Base-by-base conservation (phyloP, 2,113 vertebrate species). In the Megalops atlanticus region DNA sequence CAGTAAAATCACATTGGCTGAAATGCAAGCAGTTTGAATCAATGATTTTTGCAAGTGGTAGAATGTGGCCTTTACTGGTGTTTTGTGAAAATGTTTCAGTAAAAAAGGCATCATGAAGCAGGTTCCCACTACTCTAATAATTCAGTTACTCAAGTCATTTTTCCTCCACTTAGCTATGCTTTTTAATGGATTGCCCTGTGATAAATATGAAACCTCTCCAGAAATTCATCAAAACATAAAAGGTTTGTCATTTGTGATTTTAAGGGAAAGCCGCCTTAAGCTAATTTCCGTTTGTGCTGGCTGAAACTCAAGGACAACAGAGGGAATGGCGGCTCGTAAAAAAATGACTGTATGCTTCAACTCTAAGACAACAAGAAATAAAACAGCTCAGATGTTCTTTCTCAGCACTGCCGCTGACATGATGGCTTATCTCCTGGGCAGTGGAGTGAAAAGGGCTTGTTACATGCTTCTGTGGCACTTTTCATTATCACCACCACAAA, bases 401-500 rank as follows among this genome's bases (percentile, higher is more conserved):
- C 86, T 90, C 87, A 90, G 40, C 88, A 68, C 87, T 85, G 78
- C 74, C 78, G 83, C 85, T 89, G 88, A 92, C 87, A 86, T 79
- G 89, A 91, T 89, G 85, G 88, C 91, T 95, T 92, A 92, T 87
- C 89, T 91, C 88, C 40, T 79, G 87, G 88, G 91, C 91, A 91
- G 83, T 91, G 86, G 79, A 89, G 90, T 86, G 92, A 94, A 94
- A 88, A 86, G 88, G 80, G 86, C 92, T 92, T 90, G 91, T 87
- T 95, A 87, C 93, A 92, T 94, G 94, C 93, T 91, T 96, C 83
- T 90, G 84, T 94, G 94, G 93, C 94, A 93, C 88, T 91, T 91
- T 93, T 94, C 87, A 93, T 96, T 95, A 95, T 94, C 94, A 92
- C 89, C 76, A 87, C 92, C 91, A 93, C 92, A 96, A 95, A 96